Base-by-base conservation (phyloP, 2,797 vertebrate genomes). In the Dendrocincla tyrannina region DNA sequence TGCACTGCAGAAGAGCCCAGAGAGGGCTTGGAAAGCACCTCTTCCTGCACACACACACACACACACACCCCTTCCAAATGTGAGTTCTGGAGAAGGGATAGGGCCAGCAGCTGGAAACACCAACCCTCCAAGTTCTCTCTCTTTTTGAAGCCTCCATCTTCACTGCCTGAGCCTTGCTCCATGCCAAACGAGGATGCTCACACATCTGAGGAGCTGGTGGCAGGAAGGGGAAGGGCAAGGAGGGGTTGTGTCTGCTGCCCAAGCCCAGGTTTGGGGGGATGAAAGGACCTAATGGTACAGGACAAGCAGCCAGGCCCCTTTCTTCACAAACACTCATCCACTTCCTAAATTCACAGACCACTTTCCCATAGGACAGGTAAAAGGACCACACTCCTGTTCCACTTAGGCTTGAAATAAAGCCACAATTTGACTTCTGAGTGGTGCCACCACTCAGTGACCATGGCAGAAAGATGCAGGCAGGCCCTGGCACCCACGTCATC, bases 401-500 rank as follows among this genome's bases (percentile, higher is more conserved):
- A 63, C 37, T 47, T 9, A 17, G 24, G 28, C 27, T 72, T 68
- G 64, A 70, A 60, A 52, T 7, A 60, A 56, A 68, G 27, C 16
- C 46, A 83, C 41, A 41, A 47, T 70, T 42, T 52, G 59, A 30
- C 22, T 84, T 60, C 44, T 19, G 47, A 56, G 32, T 0, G 5
- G 3, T 14, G 11, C 24, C 52, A 69, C 47, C 46, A 75, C 2
- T 5, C n/a, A 64, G 13, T 1, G 35, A 22, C 30, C n/a, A 5
- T 33, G 35, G 64, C 64, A 77, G n/a, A 44, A 72, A 55, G 44
- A 18, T 10, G 13, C 1, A 0, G 39, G 52, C 11, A 39, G 63
- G 33, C 47, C 52, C 23, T 0, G 2, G 47, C 50, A 30, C 32
- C 16, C 1, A 4, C 0, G 0, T 35, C 73, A 55, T 3, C 42